These are phyloP conservation scores for Potamarius usumacintae DNA, from an alignment of 2,113 vertebrate genomes.

Conservation along the genomic window DNA sequence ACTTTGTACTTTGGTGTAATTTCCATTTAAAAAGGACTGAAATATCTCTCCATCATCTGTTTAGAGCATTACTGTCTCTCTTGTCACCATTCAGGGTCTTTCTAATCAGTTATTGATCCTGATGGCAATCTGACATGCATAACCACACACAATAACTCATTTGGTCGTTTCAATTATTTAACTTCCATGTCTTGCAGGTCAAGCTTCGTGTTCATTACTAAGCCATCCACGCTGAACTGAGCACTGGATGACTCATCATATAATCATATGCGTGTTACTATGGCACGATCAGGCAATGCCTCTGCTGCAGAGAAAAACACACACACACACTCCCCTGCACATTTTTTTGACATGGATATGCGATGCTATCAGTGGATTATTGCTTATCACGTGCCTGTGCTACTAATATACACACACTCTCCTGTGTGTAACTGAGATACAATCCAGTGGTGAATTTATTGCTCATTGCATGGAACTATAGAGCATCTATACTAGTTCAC, in stretches of 20 bases:
- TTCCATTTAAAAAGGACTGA: not conserved
- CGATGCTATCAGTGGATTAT: not conserved
- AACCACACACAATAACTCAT: not conserved
- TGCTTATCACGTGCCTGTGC: not conserved
- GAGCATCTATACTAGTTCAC: not conserved
- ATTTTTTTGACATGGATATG: not conserved
- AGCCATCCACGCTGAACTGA: not conserved
- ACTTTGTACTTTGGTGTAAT: not conserved
- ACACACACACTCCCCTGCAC: not conserved
- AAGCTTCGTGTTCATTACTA: not conserved
- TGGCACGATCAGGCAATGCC: not conserved
- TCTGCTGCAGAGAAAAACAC: not conserved
- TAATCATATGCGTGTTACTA: slow-evolving; percentile 11
- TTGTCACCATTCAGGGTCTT: not conserved
- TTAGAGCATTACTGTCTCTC: not conserved
- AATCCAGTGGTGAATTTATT: not conserved
- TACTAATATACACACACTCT: not conserved
- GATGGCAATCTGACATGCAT: not conserved
- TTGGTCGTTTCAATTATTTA: slow-evolving; percentile 1
- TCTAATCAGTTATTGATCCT: not conserved
- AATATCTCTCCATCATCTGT: not conserved
- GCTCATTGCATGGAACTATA: not conserved
- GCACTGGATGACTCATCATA: slow-evolving; percentile 12
- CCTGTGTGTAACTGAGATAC: not conserved
- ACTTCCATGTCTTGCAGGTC: not conserved